Base-by-base conservation (phyloP, 2,888 invertebrate genomes). In the Orthosia gracilis region DNA sequence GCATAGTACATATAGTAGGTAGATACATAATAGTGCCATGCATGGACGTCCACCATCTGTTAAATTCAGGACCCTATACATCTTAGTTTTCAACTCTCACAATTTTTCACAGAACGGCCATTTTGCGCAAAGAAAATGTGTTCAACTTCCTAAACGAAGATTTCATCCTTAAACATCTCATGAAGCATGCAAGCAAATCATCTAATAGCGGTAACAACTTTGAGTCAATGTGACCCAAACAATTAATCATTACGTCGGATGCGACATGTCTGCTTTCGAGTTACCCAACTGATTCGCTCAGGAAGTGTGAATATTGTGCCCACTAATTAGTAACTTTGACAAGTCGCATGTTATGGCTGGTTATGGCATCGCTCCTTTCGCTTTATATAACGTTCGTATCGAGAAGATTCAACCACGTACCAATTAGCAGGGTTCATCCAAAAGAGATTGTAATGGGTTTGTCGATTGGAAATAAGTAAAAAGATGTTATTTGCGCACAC, bases 321-420 rank as follows among this genome's bases (percentile, higher is more conserved):
- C 40, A 40, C 18, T 76, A 65, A 75, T 80, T 71, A 71, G 15
- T 18, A 2, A 65, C 26, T 80, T 71, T 68, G 64, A 80, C 80
- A 80, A 70, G 64, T 67, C 15, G 0, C 23, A 47, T 59, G 18
- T 70, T 70, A 45, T 45, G 45, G 3, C 1, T 40, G 12, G 61
- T 61, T 21, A 80, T 67, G 58, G 23, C 80, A 75, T 59, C 63
- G 49, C 7, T 55, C 11, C 18, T 1, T 12, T 59, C 26, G 15
- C 69, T 50, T 80, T 80, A 55, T 61, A 40, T 75, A 80, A 80
- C 50, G 23, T 3, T 26, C 21, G 45, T 26, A 45, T 26, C 26
- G 26, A 57, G 9, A 50, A 63, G 21, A 21, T 47, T 65, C 9
- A 45, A 64, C 40, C 23, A 40, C 2, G 5, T 11, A 49, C 26